Evolutionary conservation across 2,797 vertebrate genomes (phyloP).

Genomic region (Orestias chungarensis): DNA sequence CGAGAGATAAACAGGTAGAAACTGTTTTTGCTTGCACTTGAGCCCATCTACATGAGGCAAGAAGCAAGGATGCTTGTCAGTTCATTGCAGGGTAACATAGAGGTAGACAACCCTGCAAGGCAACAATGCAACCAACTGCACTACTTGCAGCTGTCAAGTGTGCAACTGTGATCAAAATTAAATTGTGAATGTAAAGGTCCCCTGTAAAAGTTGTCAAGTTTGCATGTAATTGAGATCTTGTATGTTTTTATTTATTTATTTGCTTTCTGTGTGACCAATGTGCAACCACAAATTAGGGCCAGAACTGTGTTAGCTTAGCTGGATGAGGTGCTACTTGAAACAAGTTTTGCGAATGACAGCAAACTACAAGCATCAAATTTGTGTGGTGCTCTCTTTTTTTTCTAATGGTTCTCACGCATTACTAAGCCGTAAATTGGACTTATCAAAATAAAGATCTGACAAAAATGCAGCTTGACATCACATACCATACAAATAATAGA

Average conservation of each 20-base stretch:
- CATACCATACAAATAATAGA: not conserved
- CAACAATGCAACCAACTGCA: too few relatives aligned
- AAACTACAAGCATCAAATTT: constrained; percentile 11
- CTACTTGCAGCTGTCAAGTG: too few relatives aligned
- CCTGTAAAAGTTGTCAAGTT: not conserved
- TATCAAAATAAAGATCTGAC: constrained; percentile 9
- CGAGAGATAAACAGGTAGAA: too few relatives aligned
- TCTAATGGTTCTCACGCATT: not conserved
- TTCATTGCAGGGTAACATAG: too few relatives aligned
- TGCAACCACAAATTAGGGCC: not conserved
- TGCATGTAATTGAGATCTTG: not conserved
- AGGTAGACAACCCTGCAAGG: too few relatives aligned
- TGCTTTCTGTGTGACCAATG: not conserved
- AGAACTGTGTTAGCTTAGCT: not conserved
- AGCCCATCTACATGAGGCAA: too few relatives aligned
- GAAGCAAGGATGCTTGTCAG: too few relatives aligned
- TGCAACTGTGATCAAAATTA: too few relatives aligned
- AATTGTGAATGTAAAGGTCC: not conserved
- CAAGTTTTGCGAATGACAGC: constrained; percentile 7
- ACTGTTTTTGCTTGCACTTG: too few relatives aligned
- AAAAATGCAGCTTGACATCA: constrained; percentile 7
- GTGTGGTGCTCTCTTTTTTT: not conserved
- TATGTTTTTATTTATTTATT: not conserved
- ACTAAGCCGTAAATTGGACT: constrained; percentile 6
- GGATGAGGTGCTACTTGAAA: not conserved